These are phyloP conservation scores for Sarcophaga bullata DNA, from an alignment of 1,140 invertebrate species.

Conservation along the genomic window DNA sequence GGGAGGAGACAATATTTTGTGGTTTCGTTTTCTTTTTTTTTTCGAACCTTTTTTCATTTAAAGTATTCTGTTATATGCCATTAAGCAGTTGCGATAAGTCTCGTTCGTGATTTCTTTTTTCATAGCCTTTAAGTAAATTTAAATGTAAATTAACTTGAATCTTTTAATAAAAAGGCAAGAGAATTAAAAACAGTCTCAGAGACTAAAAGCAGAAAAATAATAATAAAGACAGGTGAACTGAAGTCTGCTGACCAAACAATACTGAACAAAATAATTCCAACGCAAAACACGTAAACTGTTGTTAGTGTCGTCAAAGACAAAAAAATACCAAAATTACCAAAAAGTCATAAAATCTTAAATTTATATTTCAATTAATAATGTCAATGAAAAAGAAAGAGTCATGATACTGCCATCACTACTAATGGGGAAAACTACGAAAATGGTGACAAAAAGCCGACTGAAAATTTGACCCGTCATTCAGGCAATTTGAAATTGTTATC, in stretches of 20 bases:
- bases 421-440: no score
- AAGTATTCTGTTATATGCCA: not conserved
- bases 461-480: no score
- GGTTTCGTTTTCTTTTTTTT: no score
- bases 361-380: conserved; percentile 66
- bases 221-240: not conserved
- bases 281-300: conserved; percentile 43
- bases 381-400: conserved; percentile 45
- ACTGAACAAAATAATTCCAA: conserved; percentile 30
- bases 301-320: conserved; percentile 17
- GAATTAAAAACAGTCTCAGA: not conserved
- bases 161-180: not conserved
- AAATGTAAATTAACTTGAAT: conserved; percentile 17
- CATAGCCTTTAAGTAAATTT: not conserved
- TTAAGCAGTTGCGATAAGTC: not conserved
- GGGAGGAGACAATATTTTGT: not conserved
- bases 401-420: not conserved
- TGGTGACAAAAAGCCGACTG: no score
- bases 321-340: not conserved
- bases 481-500: no score
- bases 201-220: not conserved
- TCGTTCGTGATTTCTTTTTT: not conserved
- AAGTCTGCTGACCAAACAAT: not conserved
- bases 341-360: conserved; percentile 59
- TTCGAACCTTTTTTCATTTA: not conserved